A percentile compares a stretch with the other conserved stretches of the same genome.
Conservation (phyloP, 2,888 invertebrate species). For the Xylota segnis region DNA sequence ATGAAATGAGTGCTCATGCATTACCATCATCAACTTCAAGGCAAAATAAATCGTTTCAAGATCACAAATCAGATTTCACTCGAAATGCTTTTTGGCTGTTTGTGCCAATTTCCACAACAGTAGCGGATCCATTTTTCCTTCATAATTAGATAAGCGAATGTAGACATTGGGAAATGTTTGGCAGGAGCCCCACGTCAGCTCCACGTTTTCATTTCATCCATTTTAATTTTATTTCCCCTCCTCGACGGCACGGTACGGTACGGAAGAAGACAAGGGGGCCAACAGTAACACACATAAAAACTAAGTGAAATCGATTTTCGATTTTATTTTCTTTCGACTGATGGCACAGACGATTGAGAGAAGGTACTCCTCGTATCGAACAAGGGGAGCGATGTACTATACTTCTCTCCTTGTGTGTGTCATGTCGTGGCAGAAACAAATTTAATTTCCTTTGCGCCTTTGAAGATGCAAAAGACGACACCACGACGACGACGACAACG, state of each 20-base stretch:
- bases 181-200: conserved; percentile 32
- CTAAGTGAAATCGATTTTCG: conserved; percentile 76
- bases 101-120: conserved; percentile 58
- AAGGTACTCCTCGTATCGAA: conserved; percentile 35
- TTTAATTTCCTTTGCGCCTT: conserved; percentile 76
- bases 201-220: conserved; percentile 49
- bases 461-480: conserved; percentile 71
- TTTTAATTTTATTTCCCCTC: conserved; percentile 69
- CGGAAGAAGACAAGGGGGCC: conserved; percentile 21
- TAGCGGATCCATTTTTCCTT: conserved; percentile 42
- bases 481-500: too few relatives aligned
- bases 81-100: conserved; percentile 47
- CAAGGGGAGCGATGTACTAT: not conserved
- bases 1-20: not conserved
- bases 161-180: conserved; percentile 58
- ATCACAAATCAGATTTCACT: conserved; percentile 48
- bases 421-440: conserved; percentile 70
- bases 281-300: conserved; percentile 62
- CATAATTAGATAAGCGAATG: conserved; percentile 71
- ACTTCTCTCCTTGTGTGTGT: conserved; percentile 54
- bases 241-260: conserved; percentile 31
- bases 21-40: conserved; percentile 7
- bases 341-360: conserved; percentile 19
- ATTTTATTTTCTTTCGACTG: conserved; percentile 63
- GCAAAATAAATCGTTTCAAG: conserved; percentile 35